Percentiles rank a stretch among this genome's conserved stretches.
Evolutionary conservation across 2,888 invertebrate species (phyloP).

Genomic region (Crepidodera aurea): DNA sequence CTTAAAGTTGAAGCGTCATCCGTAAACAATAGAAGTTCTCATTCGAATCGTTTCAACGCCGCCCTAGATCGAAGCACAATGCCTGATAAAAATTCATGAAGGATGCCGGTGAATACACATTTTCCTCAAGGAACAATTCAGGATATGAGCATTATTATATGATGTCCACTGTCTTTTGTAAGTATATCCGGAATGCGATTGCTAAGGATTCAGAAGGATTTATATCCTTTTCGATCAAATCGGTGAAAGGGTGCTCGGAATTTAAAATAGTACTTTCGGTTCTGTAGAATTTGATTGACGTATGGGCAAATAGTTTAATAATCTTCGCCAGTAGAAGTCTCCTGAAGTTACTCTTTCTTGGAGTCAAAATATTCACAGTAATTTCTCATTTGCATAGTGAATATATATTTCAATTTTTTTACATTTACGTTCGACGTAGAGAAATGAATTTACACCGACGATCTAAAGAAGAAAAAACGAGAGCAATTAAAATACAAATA

Average conservation of each 20-base stretch:
- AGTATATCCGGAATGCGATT: conserved; percentile 23
- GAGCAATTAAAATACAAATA: too few species aligned
- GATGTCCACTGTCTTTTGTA: conserved; percentile 27
- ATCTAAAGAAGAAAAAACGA: too few species aligned
- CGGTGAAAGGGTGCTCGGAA: not conserved
- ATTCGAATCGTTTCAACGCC: conserved; percentile 14
- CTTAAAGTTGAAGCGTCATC: conserved; percentile 15
- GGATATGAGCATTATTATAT: conserved; percentile 27
- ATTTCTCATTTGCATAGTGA: too few species aligned
- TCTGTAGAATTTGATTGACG: too few species aligned
- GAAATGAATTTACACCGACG: too few species aligned
- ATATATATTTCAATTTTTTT: too few species aligned
- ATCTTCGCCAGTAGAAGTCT: too few species aligned
- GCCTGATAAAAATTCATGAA: conserved; percentile 35
- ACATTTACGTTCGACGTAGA: too few species aligned
- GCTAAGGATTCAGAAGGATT: conserved; percentile 15
- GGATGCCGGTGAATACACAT: conserved; percentile 24
- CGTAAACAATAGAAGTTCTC: conserved; percentile 13
- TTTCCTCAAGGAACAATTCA: conserved; percentile 22
- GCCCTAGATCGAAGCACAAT: conserved; percentile 22
- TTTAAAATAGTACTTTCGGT: not conserved
- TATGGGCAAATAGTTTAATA: too few species aligned
- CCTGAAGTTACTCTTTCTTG: too few species aligned
- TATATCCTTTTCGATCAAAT: conserved; percentile 21
- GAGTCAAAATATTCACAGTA: too few species aligned